Percentiles rank a stretch among this genome's conserved stretches.
Conservation (phyloP, 2,888 invertebrate genomes). For the Rapana venosa region DNA sequence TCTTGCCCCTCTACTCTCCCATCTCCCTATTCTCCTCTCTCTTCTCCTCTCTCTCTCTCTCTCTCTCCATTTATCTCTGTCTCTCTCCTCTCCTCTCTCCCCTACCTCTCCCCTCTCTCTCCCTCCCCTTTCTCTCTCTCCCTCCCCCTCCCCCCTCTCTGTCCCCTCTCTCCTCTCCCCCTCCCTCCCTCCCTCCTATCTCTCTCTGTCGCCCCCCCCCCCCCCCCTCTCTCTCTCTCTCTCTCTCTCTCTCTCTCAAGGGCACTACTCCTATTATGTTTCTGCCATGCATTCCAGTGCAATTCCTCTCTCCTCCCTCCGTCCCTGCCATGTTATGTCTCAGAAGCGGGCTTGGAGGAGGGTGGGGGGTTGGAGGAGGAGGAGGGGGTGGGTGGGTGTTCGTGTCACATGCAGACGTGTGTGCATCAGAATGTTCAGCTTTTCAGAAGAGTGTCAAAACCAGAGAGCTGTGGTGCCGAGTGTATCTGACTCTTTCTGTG, state of each 20-base stretch:
- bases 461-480: no score
- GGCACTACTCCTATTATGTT: neutral
- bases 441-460: no score
- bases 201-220: neutral
- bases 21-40: neutral
- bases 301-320: no score
- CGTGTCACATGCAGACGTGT: no score
- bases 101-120: neutral
- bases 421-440: no score
- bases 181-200: neutral
- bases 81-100: neutral
- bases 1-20: neutral
- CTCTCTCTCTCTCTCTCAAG: neutral
- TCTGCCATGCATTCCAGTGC: no score
- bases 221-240: neutral
- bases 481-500: no score
- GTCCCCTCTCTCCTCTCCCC: neutral
- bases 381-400: no score
- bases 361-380: no score
- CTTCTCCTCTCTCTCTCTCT: neutral
- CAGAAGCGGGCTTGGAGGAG: no score
- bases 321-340: no score
- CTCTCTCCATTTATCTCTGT: neutral
- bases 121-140: neutral
- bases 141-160: neutral